These are phyloP conservation scores for Melikaiella ostensackeni DNA, from an alignment of 2,888 invertebrate species.

Conservation along the genomic window DNA sequence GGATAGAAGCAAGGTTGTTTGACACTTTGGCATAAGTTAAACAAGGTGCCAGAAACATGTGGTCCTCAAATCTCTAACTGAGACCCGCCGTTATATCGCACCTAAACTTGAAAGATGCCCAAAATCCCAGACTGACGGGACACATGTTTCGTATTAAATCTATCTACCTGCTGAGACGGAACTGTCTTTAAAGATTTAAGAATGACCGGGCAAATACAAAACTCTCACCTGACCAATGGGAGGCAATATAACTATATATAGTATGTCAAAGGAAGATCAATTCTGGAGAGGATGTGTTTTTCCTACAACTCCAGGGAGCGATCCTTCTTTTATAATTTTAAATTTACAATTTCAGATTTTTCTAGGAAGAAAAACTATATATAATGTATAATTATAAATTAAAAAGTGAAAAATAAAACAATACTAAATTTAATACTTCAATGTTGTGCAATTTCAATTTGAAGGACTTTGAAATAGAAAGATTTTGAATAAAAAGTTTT, in stretches of 20 bases:
- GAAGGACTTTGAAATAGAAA: too few relatives aligned
- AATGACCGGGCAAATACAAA: conserved; percentile 30
- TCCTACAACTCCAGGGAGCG: neutral
- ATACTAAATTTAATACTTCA: too few relatives aligned
- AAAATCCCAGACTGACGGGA: conserved; percentile 40
- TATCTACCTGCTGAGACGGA: conserved; percentile 60
- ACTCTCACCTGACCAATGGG: conserved; percentile 15
- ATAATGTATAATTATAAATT: too few relatives aligned
- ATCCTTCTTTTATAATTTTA: neutral
- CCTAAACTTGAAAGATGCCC: conserved; percentile 8
- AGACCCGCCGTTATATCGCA: neutral
- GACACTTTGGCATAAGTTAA: neutral
- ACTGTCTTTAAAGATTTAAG: conserved; percentile 21
- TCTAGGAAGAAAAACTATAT: neutral
- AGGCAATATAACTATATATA: neutral
- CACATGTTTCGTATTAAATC: conserved; percentile 71
- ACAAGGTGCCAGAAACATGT: conserved; percentile 7
- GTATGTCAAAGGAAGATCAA: neutral
- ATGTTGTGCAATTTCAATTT: too few relatives aligned
- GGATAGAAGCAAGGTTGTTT: neutral
- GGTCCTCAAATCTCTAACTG: conserved; percentile 1
- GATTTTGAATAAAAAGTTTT: too few relatives aligned
- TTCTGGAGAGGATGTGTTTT: neutral
- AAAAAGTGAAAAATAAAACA: too few relatives aligned
- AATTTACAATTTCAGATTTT: neutral